A percentile compares a stretch with the other conserved stretches of the same genome.
These are phyloP conservation scores for Vireo griseus DNA, from an alignment of 2,797 vertebrate species.

Conservation along the genomic window DNA sequence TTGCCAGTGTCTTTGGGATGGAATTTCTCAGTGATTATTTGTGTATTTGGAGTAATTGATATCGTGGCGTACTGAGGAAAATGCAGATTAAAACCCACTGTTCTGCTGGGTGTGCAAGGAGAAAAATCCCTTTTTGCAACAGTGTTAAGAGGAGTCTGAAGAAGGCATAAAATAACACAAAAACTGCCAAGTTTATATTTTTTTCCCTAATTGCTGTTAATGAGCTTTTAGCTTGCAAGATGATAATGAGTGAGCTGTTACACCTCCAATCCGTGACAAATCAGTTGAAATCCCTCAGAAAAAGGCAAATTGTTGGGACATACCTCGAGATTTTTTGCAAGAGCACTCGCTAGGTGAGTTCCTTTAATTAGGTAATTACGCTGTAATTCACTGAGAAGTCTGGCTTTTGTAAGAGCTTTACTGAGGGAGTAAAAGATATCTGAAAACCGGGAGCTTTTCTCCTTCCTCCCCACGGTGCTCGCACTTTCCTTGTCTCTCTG, in stretches of 20 bases:
- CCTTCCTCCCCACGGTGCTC: neutral
- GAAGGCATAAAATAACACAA: neutral
- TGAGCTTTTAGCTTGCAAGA: constrained; percentile 44
- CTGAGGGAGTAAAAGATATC: neutral
- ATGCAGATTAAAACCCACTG: neutral
- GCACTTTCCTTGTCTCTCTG: fast-evolving
- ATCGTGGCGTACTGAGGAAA: neutral
- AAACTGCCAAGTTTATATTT: neutral
- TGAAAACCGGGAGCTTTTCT: neutral
- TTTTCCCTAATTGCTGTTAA: neutral
- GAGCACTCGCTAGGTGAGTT: neutral
- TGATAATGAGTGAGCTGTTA: neutral
- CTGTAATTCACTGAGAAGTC: neutral
- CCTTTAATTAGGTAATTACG: neutral
- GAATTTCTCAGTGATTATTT: neutral
- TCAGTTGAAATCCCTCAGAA: constrained; percentile 5
- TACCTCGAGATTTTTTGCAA: neutral
- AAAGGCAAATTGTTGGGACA: neutral
- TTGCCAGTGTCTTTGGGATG: neutral
- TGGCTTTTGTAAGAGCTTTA: neutral
- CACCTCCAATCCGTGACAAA: neutral
- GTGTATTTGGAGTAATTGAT: neutral
- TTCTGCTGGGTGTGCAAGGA: neutral
- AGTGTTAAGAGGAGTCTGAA: neutral
- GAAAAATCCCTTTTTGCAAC: neutral